A percentile compares a stretch with the other conserved stretches of the same genome.
Conservation (phyloP, 1,140 invertebrate genomes). For the Neuroterus valhalla region DNA sequence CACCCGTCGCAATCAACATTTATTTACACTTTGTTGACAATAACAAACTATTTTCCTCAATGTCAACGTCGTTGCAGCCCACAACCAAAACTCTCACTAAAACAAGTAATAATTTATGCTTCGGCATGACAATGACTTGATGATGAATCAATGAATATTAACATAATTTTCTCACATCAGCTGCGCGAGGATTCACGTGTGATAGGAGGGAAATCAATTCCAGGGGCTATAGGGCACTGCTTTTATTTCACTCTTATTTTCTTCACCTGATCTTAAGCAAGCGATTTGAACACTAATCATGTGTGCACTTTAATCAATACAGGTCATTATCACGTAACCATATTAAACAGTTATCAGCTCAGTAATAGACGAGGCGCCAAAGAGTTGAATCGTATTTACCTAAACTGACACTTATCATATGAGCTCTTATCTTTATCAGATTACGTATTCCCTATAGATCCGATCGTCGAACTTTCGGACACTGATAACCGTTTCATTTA, state of each 20-base stretch:
- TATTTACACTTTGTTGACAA: too few relatives aligned
- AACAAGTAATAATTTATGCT: slow-evolving; percentile 15
- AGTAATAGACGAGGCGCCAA: slow-evolving; percentile 13
- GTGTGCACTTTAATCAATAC: not conserved
- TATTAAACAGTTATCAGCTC: not conserved
- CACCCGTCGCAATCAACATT: too few relatives aligned
- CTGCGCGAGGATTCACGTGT: slow-evolving; percentile 12
- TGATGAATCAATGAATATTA: slow-evolving; percentile 26
- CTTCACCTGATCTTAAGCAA: not conserved
- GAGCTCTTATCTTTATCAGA: slow-evolving; percentile 25
- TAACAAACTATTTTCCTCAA: not conserved
- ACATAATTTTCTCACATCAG: slow-evolving; percentile 9
- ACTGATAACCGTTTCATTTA: too few relatives aligned
- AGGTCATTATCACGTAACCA: not conserved
- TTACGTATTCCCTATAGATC: not conserved
- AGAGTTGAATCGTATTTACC: not conserved
- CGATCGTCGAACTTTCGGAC: slow-evolving; percentile 2
- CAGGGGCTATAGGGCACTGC: slow-evolving; percentile 11
- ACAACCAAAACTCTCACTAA: too few relatives aligned
- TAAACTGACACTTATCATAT: slow-evolving; percentile 16
- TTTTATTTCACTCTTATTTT: slow-evolving; percentile 2
- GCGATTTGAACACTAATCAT: not conserved
- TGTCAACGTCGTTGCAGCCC: not conserved
- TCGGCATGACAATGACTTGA: slow-evolving; percentile 20
- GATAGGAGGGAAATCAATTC: not conserved